Base-by-base conservation (phyloP, 2,113 vertebrate genomes). In the Cyanoderma ruficeps region DNA sequence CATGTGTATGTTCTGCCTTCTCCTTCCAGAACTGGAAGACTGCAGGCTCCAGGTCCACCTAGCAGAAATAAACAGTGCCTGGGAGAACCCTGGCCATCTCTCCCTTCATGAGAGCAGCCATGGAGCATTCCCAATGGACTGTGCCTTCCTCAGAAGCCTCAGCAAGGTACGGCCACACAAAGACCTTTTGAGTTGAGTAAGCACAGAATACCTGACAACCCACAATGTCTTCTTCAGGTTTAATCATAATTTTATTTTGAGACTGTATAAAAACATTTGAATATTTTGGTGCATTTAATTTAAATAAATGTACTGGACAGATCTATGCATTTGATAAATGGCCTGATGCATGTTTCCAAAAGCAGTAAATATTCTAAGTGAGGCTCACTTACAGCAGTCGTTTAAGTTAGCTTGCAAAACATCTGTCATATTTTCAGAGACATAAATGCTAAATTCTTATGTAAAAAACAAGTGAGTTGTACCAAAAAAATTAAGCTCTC, bases 401-500 rank as follows among this genome's bases (percentile, higher is more conserved):
- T n/a, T 53, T 68, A 30, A 53, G 44, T 56, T 82, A 76, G 56
- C 35, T 59, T 77, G 46, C 68, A 60, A 59, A 71, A 83, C 12
- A 71, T 41, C 33, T 28, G 78, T 59, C 31, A 14, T 67, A 57
- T 75, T 93, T 88, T 85, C 83, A 80, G 85, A 94, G 42, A 77
- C 47, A 56, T 19, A 72, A 31, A 60, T n/a, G 13, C 39, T 64
- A 39, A 74, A 87, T 67, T 86, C 65, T 77, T 61, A 27, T 0
- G 1, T 49, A 85, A 70, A 91, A 88, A 77, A 19, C 65, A 86
- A 57, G 33, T 86, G 56, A 31, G 52, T 67, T 67, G 46, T 5
- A 93, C 61, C 76, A 70, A 95, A 97, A 96, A 83, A 94, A 83
- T 84, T 55, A 83, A 93, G 22, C 91, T 87, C 63, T 86, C 47